A percentile compares a stretch with the other conserved stretches of the same genome.
Conservation (phyloP, 1,140 invertebrate species). For the Meloidogyne chitwoodi region DNA sequence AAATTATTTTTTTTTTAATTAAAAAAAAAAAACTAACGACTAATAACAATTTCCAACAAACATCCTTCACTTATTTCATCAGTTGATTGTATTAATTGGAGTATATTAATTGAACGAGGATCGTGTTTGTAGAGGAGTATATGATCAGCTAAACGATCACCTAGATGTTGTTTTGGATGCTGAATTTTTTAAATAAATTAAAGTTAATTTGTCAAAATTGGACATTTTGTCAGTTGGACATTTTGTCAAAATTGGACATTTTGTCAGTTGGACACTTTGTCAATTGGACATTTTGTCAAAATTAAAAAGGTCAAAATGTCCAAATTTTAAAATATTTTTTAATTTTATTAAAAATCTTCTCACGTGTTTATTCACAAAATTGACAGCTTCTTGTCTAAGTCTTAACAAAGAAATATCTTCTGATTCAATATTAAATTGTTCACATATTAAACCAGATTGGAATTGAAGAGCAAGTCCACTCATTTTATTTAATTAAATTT, state of each 20-base stretch:
- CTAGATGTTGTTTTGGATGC: slow-evolving; percentile 40
- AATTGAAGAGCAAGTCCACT: slow-evolving; percentile 26
- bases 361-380: slow-evolving; percentile 46
- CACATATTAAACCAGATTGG: slow-evolving; percentile 19
- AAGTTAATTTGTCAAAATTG: not conserved
- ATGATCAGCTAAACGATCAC: slow-evolving; percentile 43
- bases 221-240: not conserved
- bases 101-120: slow-evolving; percentile 57
- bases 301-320: not conserved
- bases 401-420: slow-evolving; percentile 45
- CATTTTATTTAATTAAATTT: not conserved
- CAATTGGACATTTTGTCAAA: not conserved
- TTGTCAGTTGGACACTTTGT: not conserved
- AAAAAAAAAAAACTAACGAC: slow-evolving; percentile 44
- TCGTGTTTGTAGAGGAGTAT: slow-evolving; percentile 57
- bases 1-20: no score
- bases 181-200: slow-evolving; percentile 20
- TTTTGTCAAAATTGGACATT: not conserved
- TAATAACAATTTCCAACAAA: slow-evolving; percentile 55
- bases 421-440: slow-evolving; percentile 6
- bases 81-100: slow-evolving; percentile 47
- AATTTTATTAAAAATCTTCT: slow-evolving; percentile 12
- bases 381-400: slow-evolving; percentile 43
- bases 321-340: not conserved
- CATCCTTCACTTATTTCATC: slow-evolving; percentile 52